Base-by-base conservation (phyloP, 2,113 vertebrate genomes). In the Rhadina sibilatrix region DNA sequence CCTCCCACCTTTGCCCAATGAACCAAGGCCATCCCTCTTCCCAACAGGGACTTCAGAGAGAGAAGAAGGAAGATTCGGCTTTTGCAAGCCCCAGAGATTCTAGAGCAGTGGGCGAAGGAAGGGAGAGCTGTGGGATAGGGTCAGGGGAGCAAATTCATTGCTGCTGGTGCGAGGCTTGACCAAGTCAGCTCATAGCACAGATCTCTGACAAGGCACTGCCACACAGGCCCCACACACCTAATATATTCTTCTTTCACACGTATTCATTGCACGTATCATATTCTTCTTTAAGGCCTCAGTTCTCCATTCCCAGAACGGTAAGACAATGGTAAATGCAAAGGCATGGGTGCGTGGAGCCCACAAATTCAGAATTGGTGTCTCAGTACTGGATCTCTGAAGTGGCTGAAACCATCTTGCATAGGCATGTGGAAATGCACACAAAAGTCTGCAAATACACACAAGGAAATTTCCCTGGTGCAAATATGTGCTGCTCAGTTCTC, bases 281-380 rank as follows among this genome's bases (percentile, higher is more conserved):
- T n/a, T 65, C 64, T 70, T 50, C 33, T 74, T 59, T 37, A 65
- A 85, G 38, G 27, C 21, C 46, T 83, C 59, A 72, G 37, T 15
- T 37, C 33, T 86, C 28, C 31, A 3, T 37, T 74, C 12, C 15
- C 35, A 54, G 31, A 35, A 19, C 23, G 33, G 20, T 24, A 44
- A 44, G 19, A 15, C 38, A 44, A 24, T 9, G 15, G 49, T 35
- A 65, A 65, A 53, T 30, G 38, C 52, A 92, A 47, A 59, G 4
- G 2, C 37, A 56, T 2, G 11, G 11, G 11, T 44, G 24, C 0
- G 0, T 15, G 5, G 19, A 72, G 42, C 21, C 15, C 61, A 65
- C 3, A 3, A 66, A 87, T 57, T 84, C 65, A 44, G 49, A 64
- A 44, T 0, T 22, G 6, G 20, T 53, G 31, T 70, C 72, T 64